phyloP scores from a whole-genome alignment of 2,888 invertebrate genomes.

The Hedya salicella region DNA sequence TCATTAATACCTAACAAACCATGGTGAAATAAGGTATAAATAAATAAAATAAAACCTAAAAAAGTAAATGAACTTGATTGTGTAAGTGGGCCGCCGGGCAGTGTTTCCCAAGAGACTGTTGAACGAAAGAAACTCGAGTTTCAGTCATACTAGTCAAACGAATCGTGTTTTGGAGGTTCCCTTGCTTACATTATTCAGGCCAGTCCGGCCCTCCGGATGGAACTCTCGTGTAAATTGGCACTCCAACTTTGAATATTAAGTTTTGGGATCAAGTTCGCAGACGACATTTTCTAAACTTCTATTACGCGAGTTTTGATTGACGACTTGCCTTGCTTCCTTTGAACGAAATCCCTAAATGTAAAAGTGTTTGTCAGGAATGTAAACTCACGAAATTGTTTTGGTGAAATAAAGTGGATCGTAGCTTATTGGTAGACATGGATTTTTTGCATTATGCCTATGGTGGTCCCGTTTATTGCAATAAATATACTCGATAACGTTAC shows the following conservation, averaged over 20 bases:
- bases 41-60: too few relatives aligned
- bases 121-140: too few relatives aligned
- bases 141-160: constrained; percentile 13
- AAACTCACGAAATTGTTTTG: background rate
- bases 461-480: too few relatives aligned
- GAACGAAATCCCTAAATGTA: constrained; percentile 20
- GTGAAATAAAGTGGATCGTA: too few relatives aligned
- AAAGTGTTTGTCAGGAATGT: constrained; percentile 2
- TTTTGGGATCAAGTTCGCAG: constrained; percentile 58
- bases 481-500: too few relatives aligned
- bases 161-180: constrained; percentile 41
- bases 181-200: constrained; percentile 64
- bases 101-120: too few relatives aligned
- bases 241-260: constrained; percentile 69
- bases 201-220: constrained; percentile 59
- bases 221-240: constrained; percentile 68
- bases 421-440: too few relatives aligned
- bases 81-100: too few relatives aligned
- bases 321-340: constrained; percentile 36
- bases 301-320: constrained; percentile 47
- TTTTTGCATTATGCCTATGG: too few relatives aligned
- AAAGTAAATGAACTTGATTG: too few relatives aligned
- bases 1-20: too few relatives aligned
- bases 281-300: constrained; percentile 46
- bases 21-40: too few relatives aligned